Evolutionary conservation across 2,113 vertebrate genomes (phyloP).

Genomic region (Procavia capensis): DNA sequence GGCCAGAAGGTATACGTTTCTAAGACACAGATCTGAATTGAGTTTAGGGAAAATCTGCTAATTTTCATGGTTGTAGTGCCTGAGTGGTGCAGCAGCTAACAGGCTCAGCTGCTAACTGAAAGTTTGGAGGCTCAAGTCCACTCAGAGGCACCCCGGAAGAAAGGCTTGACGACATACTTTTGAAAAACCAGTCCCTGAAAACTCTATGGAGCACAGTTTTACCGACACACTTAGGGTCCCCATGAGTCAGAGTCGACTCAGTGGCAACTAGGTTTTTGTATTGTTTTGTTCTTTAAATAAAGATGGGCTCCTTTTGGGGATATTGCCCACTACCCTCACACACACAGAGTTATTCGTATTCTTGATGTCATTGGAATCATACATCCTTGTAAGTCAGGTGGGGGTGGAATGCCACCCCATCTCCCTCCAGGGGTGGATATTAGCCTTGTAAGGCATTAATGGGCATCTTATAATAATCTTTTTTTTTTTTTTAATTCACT

Average conservation of each 20-base stretch:
- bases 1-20: background rate
- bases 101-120: background rate
- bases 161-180: background rate
- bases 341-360: background rate
- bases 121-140: background rate
- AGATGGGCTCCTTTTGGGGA: background rate
- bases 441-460: constrained; percentile 22
- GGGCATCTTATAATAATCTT: background rate
- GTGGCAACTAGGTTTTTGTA: background rate
- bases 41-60: constrained; percentile 23
- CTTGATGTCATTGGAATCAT: constrained; percentile 19
- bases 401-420: background rate
- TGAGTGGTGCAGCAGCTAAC: background rate
- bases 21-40: background rate
- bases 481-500: background rate
- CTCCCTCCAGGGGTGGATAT: background rate
- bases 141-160: background rate
- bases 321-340: background rate
- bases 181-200: background rate
- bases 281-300: background rate
- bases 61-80: background rate
- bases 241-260: background rate
- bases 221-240: background rate
- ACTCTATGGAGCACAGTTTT: background rate
- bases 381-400: background rate